Evolutionary conservation across 2,888 invertebrate genomes (phyloP).

Genomic region (Coleophora deauratella): DNA sequence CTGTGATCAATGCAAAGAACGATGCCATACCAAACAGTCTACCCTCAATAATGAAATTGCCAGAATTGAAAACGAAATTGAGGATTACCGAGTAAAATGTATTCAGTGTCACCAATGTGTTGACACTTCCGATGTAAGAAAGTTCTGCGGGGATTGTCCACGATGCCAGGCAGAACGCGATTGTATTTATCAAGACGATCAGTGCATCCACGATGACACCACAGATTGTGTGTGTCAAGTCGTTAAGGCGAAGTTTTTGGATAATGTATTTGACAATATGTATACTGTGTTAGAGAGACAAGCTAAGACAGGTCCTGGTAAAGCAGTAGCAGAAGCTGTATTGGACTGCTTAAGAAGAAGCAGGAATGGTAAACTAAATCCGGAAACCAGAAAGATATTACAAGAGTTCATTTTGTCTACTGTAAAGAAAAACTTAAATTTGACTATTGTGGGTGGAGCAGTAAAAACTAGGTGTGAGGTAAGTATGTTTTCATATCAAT

Average conservation of each 20-base stretch:
- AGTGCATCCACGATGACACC: constrained; percentile 33
- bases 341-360: constrained; percentile 42
- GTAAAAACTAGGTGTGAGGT: constrained; percentile 66
- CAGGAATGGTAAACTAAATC: constrained; percentile 52
- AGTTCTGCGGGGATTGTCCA: constrained; percentile 52
- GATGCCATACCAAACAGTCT: constrained; percentile 40
- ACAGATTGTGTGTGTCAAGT: constrained; percentile 49
- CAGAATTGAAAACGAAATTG: constrained; percentile 34
- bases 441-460: constrained; percentile 60
- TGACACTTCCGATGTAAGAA: constrained; percentile 42
- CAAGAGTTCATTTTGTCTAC: constrained; percentile 49
- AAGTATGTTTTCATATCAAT: constrained; percentile 4
- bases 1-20: constrained; percentile 38
- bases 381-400: constrained; percentile 36
- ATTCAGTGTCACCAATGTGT: constrained; percentile 39
- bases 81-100: constrained; percentile 31
- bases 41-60: constrained; percentile 34
- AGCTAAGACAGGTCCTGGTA: constrained; percentile 36
- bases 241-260: constrained; percentile 49
- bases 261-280: constrained; percentile 65
- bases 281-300: constrained; percentile 48
- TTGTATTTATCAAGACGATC: constrained; percentile 32
- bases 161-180: constrained; percentile 39
- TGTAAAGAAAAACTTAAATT: constrained; percentile 53
- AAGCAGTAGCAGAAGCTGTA: constrained; percentile 43